Conservation (phyloP, 2,113 vertebrate genomes). For the Eonycteris spelaea region DNA sequence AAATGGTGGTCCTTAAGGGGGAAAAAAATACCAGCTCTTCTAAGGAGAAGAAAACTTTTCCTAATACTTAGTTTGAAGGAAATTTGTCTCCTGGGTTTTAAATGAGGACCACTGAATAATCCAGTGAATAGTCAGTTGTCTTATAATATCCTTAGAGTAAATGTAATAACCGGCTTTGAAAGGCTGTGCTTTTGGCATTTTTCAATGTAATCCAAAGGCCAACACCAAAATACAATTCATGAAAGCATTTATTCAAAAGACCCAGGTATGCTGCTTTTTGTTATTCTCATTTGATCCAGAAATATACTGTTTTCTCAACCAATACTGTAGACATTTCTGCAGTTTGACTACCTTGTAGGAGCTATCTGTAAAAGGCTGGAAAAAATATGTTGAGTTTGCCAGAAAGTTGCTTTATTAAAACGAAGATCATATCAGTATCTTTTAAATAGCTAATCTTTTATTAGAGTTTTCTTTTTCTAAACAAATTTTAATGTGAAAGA, state of each 20-base stretch:
- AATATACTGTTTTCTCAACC: background rate
- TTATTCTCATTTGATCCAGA: background rate
- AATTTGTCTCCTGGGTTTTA: background rate
- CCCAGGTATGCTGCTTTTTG: background rate
- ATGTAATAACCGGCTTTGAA: background rate
- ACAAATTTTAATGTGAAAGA: conserved; percentile 35
- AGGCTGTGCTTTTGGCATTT: background rate
- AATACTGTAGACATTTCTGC: background rate
- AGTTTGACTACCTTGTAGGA: background rate
- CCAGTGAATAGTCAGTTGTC: background rate
- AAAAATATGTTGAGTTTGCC: background rate
- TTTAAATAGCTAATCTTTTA: background rate
- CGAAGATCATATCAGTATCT: background rate
- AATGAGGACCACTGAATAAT: background rate
- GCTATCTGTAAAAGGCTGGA: background rate
- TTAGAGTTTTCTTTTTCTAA: background rate
- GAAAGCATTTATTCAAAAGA: background rate
- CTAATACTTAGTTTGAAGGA: background rate
- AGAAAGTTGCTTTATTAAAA: conserved; percentile 8
- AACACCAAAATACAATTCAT: background rate
- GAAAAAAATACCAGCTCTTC: background rate
- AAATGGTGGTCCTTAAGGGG: background rate
- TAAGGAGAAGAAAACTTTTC: background rate
- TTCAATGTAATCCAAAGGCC: background rate
- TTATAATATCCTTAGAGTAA: background rate